A percentile compares a stretch with the other conserved stretches of the same genome.
These are phyloP conservation scores for Geococcyx californianus DNA, from an alignment of 2,113 vertebrate genomes.

Conservation along the genomic window DNA sequence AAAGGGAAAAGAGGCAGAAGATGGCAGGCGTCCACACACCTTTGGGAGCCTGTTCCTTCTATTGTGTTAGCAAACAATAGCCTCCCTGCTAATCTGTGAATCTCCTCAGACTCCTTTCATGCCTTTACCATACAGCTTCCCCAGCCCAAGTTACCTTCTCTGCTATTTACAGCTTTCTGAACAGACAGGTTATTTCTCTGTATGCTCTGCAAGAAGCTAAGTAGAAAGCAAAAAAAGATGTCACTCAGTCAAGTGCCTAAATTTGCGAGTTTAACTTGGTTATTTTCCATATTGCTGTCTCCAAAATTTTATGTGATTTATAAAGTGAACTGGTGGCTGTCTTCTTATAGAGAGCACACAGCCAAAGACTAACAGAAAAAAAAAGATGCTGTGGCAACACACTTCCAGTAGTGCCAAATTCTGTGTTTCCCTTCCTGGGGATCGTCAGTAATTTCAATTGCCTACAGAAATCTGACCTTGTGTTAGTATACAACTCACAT, in stretches of 20 bases:
- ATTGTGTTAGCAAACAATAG: conserved; percentile 62
- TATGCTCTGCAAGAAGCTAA: not conserved
- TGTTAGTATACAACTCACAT: not conserved
- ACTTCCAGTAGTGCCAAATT: not conserved
- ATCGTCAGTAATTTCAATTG: not conserved
- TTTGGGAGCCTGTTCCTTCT: conserved; percentile 49
- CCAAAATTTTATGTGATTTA: not conserved
- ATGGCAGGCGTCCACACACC: conserved; percentile 45
- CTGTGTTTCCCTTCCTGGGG: not conserved
- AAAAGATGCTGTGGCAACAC: not conserved
- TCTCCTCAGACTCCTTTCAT: conserved; percentile 44
- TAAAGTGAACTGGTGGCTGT: not conserved
- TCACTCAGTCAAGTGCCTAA: not conserved
- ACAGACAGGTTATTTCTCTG: not conserved
- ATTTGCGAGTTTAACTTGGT: not conserved
- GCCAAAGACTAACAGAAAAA: not conserved
- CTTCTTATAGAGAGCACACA: not conserved
- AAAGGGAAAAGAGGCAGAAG: not conserved
- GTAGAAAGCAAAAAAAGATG: not conserved
- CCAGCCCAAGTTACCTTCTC: not conserved
- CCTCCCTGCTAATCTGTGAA: conserved; percentile 12
- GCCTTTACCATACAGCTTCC: conserved; percentile 51
- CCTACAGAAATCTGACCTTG: not conserved
- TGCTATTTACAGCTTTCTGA: not conserved
- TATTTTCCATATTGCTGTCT: not conserved